phyloP scores from a whole-genome alignment of 2,888 invertebrate species.

The Ariolimax columbianus region DNA sequence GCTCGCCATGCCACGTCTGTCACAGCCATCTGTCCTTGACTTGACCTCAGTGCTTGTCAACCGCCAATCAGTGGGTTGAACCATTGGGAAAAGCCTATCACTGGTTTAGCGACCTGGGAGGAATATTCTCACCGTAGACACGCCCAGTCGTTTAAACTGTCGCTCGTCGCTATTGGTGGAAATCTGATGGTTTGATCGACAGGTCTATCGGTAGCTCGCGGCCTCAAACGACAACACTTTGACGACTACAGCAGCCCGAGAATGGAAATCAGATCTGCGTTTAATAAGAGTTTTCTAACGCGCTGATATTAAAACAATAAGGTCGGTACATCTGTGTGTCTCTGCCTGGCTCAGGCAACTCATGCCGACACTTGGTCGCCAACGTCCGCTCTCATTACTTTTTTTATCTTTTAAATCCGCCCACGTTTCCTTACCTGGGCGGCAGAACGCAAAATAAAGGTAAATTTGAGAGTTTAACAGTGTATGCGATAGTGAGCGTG shows the following conservation, averaged over 20 bases:
- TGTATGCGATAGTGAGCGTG: neutral
- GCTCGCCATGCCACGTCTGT: slow-evolving; percentile 7
- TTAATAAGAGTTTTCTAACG: slow-evolving; percentile 20
- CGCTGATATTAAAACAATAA: slow-evolving; percentile 16
- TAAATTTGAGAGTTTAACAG: neutral
- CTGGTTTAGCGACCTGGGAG: slow-evolving; percentile 7
- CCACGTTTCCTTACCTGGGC: neutral
- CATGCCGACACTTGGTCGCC: neutral
- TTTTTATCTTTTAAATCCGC: neutral
- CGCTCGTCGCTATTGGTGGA: slow-evolving; percentile 5
- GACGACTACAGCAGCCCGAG: neutral
- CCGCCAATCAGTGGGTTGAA: slow-evolving; percentile 17
- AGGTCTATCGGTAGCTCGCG: neutral
- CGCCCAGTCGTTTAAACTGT: neutral
- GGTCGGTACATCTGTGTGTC: neutral
- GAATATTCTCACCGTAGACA: neutral
- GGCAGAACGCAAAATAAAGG: no score
- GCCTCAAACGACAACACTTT: neutral
- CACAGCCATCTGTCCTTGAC: slow-evolving; percentile 7
- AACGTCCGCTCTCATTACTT: neutral
- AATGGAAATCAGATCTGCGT: neutral
- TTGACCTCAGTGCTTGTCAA: slow-evolving; percentile 34
- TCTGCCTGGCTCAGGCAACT: no score
- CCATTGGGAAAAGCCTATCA: neutral
- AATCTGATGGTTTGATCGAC: slow-evolving; percentile 5